phyloP scores from a whole-genome alignment of 2,888 invertebrate genomes.

The Limenitis camilla region DNA sequence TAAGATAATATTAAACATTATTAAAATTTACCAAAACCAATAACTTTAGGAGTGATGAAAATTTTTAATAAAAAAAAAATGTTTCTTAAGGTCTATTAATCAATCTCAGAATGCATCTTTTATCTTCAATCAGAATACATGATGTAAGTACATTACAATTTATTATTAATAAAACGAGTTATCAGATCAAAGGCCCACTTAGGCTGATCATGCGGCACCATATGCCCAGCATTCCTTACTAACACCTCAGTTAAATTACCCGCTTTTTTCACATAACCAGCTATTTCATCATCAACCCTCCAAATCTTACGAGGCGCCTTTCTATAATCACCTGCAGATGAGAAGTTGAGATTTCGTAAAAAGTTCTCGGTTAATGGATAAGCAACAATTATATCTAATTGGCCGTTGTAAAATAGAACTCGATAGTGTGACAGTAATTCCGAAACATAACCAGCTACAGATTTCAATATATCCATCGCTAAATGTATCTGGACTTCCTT shows the following conservation, averaged over 20 bases:
- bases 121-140: too few species aligned
- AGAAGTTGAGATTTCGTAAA: constrained; percentile 79
- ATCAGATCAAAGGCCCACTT: constrained; percentile 74
- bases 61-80: too few species aligned
- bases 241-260: constrained; percentile 82
- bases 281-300: constrained; percentile 78
- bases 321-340: constrained; percentile 75
- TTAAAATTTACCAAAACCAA: too few species aligned
- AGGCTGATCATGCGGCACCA: constrained; percentile 78
- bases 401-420: constrained; percentile 79
- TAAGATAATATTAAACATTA: too few species aligned
- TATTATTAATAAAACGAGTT: constrained; percentile 62
- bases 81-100: too few species aligned
- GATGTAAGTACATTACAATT: constrained; percentile 24
- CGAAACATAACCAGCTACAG: constrained; percentile 65
- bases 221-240: constrained; percentile 85
- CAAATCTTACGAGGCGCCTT: constrained; percentile 77
- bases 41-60: too few species aligned
- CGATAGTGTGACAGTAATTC: constrained; percentile 63
- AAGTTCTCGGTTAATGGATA: constrained; percentile 77
- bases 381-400: constrained; percentile 79
- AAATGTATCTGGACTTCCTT: constrained; percentile 66
- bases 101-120: too few species aligned
- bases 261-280: constrained; percentile 82
- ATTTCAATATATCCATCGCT: constrained; percentile 73